Evolutionary conservation across 2,797 vertebrate genomes (phyloP).

Genomic region (Manis pentadactyla): DNA sequence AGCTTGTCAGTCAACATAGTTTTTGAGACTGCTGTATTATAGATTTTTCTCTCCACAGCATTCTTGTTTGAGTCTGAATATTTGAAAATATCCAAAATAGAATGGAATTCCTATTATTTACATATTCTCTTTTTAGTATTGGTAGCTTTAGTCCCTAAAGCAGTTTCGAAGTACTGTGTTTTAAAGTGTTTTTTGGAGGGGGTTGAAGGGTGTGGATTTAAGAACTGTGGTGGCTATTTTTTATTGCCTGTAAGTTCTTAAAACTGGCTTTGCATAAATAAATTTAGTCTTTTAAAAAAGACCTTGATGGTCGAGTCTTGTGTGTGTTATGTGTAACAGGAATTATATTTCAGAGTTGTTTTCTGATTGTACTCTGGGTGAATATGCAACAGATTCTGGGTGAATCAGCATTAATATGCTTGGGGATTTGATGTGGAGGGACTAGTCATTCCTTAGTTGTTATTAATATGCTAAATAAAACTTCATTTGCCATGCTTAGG

Average conservation of each 20-base stretch:
- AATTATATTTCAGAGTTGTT: slow-evolving; percentile 21
- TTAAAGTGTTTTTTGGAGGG: not conserved
- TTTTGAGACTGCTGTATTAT: not conserved
- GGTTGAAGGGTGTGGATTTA: not conserved
- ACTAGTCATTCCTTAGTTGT: not conserved
- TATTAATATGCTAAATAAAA: slow-evolving; percentile 52
- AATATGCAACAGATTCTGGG: not conserved
- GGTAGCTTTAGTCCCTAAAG: slow-evolving; percentile 45
- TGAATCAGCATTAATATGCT: not conserved
- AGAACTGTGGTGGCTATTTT: not conserved
- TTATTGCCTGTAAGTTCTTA: slow-evolving; percentile 55
- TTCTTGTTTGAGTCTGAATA: not conserved
- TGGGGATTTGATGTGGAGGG: not conserved
- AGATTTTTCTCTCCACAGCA: not conserved
- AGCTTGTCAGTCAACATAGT: not conserved
- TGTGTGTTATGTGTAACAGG: not conserved
- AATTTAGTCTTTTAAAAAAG: slow-evolving; percentile 31
- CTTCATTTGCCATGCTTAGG: not conserved
- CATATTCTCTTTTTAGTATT: not conserved
- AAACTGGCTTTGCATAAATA: slow-evolving; percentile 60
- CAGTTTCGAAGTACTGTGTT: not conserved
- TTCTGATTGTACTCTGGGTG: not conserved
- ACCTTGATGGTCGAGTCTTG: slow-evolving; percentile 20
- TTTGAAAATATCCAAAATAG: not conserved
- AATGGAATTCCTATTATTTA: not conserved